These are phyloP conservation scores for Loriculus beryllinus DNA, from an alignment of 2,797 vertebrate genomes.

Conservation along the genomic window DNA sequence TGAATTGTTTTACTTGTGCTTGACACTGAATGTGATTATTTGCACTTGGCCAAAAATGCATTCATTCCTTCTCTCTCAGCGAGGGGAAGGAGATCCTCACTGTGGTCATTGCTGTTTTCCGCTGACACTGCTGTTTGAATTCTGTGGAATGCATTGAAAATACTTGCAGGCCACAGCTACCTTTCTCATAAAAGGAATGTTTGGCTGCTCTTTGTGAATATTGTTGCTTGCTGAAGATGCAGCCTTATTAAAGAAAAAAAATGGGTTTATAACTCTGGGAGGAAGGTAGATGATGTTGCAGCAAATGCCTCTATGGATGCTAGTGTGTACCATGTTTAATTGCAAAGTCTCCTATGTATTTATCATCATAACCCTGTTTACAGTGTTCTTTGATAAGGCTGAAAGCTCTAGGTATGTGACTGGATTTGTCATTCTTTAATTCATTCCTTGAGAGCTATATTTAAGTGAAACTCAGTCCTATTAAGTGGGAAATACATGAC, in stretches of 20 bases:
- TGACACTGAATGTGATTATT: neutral
- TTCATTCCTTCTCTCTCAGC: neutral
- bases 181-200: neutral
- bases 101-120: neutral
- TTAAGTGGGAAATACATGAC: neutral
- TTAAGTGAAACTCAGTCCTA: neutral
- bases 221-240: neutral
- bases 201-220: neutral
- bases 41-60: neutral
- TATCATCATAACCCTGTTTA: neutral
- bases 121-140: neutral
- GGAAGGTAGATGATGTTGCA: neutral
- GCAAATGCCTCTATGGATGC: neutral
- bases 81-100: neutral
- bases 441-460: neutral
- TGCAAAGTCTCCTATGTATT: neutral
- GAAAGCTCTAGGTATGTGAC: neutral
- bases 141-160: neutral
- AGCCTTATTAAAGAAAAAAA: neutral
- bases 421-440: neutral
- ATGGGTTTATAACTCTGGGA: neutral
- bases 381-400: neutral
- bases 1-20: neutral
- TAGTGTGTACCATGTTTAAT: neutral
- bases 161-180: neutral